These are phyloP conservation scores for Achatina immaculata DNA, from an alignment of 1,140 invertebrate species.

Conservation along the genomic window DNA sequence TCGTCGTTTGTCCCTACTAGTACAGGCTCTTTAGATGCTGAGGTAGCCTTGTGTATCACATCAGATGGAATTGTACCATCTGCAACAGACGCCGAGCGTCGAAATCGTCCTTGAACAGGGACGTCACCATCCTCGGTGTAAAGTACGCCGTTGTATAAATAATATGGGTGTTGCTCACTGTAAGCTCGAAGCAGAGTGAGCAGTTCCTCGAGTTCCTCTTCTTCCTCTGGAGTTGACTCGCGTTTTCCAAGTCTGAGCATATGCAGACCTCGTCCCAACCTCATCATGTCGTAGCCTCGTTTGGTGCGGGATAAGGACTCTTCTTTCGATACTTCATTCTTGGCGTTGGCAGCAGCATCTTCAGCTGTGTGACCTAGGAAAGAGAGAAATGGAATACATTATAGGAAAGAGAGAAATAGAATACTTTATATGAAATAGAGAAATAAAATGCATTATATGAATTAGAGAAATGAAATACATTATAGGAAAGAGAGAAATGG, in stretches of 20 bases:
- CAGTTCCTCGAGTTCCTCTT: not conserved
- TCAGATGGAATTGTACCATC: not conserved
- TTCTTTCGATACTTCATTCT: slow-evolving; percentile 15
- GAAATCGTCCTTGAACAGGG: not conserved
- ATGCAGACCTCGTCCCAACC: not conserved
- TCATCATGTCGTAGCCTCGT: not conserved
- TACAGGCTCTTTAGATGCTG: not conserved
- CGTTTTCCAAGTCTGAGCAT: slow-evolving; percentile 38
- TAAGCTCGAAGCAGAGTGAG: not conserved
- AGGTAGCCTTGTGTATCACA: not conserved
- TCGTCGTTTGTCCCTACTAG: not conserved
- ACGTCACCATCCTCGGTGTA: not conserved
- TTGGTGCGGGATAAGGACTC: not conserved
- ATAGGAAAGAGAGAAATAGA: no score
- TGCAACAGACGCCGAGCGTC: not conserved
- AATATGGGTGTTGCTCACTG: not conserved
- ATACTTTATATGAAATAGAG: no score
- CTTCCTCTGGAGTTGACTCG: not conserved
- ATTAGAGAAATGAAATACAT: no score
- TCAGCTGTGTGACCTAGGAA: not conserved
- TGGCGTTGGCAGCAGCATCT: not conserved
- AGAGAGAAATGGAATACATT: not conserved
- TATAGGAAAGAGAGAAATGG: no score
- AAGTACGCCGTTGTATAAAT: not conserved
- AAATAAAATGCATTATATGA: no score